These are phyloP conservation scores for Gymnothorax javanicus DNA, from an alignment of 2,797 vertebrate species.

Conservation along the genomic window DNA sequence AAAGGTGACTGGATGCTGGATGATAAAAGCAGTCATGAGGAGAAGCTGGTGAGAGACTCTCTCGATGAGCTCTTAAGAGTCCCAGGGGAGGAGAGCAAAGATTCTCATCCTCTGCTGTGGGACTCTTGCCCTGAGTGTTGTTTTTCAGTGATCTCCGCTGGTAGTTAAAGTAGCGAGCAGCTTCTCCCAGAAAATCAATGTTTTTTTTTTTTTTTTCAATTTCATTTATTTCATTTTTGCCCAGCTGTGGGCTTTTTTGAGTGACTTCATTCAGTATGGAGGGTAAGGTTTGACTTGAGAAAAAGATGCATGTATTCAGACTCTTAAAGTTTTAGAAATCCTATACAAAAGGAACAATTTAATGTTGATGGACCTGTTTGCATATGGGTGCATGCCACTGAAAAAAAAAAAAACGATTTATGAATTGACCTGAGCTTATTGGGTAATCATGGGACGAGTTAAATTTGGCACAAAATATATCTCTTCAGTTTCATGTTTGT, in stretches of 20 bases:
- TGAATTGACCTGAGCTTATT: neutral
- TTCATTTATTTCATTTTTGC: neutral
- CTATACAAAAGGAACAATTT: neutral
- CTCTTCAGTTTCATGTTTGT: neutral
- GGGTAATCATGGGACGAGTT: neutral
- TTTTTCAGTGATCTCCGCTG: neutral
- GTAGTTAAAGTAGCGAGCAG: neutral
- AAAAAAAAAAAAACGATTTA: neutral
- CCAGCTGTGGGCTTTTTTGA: slow-evolving; percentile 1
- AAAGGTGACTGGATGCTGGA: neutral
- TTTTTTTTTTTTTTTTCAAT: no score
- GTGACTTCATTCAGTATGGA: neutral
- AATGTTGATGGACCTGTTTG: neutral
- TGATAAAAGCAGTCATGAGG: neutral
- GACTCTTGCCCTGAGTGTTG: neutral
- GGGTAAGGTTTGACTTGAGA: neutral
- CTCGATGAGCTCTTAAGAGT: neutral
- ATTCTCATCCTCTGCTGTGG: neutral
- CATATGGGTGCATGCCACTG: neutral
- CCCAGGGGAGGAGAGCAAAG: neutral
- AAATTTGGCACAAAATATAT: neutral
- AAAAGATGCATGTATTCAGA: neutral
- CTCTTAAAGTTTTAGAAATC: neutral
- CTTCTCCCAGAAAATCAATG: neutral
- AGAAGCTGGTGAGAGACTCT: neutral